phyloP scores from a whole-genome alignment of 2,797 vertebrate genomes.

The Brotula barbata region DNA sequence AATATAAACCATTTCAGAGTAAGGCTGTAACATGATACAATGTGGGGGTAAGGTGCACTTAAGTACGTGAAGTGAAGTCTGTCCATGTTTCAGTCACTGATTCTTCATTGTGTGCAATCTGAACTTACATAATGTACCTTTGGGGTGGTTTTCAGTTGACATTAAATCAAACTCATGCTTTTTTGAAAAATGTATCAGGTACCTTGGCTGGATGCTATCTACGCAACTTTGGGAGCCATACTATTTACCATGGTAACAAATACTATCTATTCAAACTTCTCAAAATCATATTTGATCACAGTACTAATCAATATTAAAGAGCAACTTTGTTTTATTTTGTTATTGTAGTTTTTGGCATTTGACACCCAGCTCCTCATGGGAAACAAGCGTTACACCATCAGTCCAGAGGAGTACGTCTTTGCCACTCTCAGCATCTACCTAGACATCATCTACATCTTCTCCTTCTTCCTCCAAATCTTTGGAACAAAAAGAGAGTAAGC shows the following conservation, averaged over 20 bases:
- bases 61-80: too few species aligned
- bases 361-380: slow-evolving; percentile 95
- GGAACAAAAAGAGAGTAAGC: slow-evolving; percentile 81
- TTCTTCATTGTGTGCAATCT: background rate
- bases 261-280: too few species aligned
- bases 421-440: slow-evolving; percentile 93
- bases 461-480: slow-evolving; percentile 91
- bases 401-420: slow-evolving; percentile 92
- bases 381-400: slow-evolving; percentile 86
- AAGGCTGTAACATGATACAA: too few species aligned
- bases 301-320: too few species aligned
- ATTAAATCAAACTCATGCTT: slow-evolving; percentile 9
- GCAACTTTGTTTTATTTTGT: slow-evolving; percentile 37
- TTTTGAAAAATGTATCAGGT: slow-evolving; percentile 79
- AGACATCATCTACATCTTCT: slow-evolving; percentile 93
- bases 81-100: too few species aligned
- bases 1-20: too few species aligned
- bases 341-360: slow-evolving; percentile 90
- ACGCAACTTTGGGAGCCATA: slow-evolving; percentile 85
- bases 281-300: too few species aligned
- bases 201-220: slow-evolving; percentile 87
- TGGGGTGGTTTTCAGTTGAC: background rate
- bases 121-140: background rate
- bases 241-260: slow-evolving; percentile 90
- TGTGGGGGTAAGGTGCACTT: too few species aligned